A percentile compares a stretch with the other conserved stretches of the same genome.
phyloP scores from a whole-genome alignment of 2,797 vertebrate genomes.

The Spheniscus humboldti region DNA sequence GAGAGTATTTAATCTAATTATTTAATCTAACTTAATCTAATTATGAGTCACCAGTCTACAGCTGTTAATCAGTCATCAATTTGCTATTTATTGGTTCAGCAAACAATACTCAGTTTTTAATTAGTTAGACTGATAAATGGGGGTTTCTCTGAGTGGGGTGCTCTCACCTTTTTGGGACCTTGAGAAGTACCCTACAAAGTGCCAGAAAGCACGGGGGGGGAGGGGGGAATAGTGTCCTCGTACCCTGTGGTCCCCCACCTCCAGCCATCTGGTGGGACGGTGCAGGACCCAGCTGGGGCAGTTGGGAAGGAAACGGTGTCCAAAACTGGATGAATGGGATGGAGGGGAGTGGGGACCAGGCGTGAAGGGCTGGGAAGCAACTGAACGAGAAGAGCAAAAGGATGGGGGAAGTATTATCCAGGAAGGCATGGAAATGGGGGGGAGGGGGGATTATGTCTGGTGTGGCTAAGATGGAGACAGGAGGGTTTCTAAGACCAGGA shows the following conservation, averaged over 20 bases:
- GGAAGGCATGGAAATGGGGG: neutral
- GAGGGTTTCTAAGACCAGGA: neutral
- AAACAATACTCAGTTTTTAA: neutral
- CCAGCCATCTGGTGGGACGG: rapidly evolving
- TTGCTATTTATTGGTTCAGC: neutral
- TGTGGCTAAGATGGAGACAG: rapidly evolving
- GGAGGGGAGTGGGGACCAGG: rapidly evolving
- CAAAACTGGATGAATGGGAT: rapidly evolving
- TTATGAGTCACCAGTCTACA: neutral
- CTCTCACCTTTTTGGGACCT: neutral
- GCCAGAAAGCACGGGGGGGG: neutral
- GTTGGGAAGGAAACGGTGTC: rapidly evolving
- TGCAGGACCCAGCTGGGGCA: neutral
- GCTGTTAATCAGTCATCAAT: neutral
- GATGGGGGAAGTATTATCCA: rapidly evolving
- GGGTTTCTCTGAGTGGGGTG: neutral
- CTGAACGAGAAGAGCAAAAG: neutral
- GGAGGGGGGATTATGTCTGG: no score
- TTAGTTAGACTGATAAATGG: neutral
- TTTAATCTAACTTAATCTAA: neutral
- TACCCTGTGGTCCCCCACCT: neutral
- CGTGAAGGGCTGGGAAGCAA: neutral
- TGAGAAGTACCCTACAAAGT: neutral
- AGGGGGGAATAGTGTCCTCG: rapidly evolving
- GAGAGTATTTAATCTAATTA: neutral